phyloP scores from a whole-genome alignment of 2,888 invertebrate genomes.

The Tenodera sinensis region DNA sequence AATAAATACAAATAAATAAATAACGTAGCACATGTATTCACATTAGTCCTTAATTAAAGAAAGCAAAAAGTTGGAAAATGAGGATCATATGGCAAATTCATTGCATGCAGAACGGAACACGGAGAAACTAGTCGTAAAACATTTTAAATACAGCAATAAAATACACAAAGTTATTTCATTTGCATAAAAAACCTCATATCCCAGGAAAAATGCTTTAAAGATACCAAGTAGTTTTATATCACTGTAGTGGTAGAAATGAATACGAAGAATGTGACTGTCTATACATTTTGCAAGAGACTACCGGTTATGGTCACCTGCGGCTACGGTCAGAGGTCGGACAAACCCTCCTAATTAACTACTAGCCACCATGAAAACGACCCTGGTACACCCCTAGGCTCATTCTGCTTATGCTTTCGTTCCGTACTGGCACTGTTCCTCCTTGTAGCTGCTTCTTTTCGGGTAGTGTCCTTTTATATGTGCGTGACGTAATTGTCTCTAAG shows the following conservation, averaged over 20 bases:
- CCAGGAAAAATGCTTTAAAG: background rate
- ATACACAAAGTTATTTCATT: background rate
- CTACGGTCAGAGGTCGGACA: background rate
- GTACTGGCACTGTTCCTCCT: background rate
- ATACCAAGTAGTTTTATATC: background rate
- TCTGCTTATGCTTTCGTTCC: background rate
- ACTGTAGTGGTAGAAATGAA: background rate
- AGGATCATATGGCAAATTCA: background rate
- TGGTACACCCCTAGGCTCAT: background rate
- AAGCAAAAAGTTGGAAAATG: background rate
- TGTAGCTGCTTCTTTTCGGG: no score
- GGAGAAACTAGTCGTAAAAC: background rate
- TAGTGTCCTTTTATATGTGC: no score
- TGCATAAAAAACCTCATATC: background rate
- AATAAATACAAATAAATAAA: no score
- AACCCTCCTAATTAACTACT: background rate
- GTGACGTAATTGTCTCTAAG: no score
- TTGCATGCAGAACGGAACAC: background rate
- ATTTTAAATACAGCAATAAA: background rate
- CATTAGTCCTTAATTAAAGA: background rate
- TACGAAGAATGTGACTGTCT: background rate
- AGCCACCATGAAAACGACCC: background rate
- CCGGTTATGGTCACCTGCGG: background rate
- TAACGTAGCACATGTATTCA: no score
- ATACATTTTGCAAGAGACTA: background rate